A percentile compares a stretch with the other conserved stretches of the same genome.
Evolutionary conservation across 1,140 invertebrate species (phyloP).

Genomic region (Eriosoma lanigerum): DNA sequence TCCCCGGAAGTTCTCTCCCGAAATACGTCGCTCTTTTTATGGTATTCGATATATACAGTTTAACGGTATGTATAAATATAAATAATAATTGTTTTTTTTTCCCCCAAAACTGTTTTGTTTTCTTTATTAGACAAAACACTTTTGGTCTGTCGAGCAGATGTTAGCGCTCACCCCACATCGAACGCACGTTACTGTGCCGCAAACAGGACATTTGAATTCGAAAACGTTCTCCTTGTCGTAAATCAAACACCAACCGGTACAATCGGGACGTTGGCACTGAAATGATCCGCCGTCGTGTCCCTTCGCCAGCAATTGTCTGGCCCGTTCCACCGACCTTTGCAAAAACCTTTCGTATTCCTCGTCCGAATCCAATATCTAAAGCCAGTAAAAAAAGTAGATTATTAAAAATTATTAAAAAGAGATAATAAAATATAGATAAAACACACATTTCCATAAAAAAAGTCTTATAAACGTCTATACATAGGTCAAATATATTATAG

Average conservation of each 20-base stretch:
- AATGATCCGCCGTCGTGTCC: slow-evolving; percentile 80
- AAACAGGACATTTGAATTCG: slow-evolving; percentile 83
- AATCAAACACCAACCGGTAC: slow-evolving; percentile 85
- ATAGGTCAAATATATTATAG: neutral
- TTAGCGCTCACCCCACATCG: slow-evolving; percentile 7
- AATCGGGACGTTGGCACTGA: slow-evolving; percentile 89
- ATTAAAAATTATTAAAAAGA: no score
- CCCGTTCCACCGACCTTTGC: slow-evolving; percentile 77
- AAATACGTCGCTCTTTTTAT: no score
- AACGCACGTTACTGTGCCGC: slow-evolving; percentile 57
- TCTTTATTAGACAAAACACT: no score
- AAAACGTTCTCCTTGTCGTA: slow-evolving; percentile 78
- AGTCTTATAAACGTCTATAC: neutral
- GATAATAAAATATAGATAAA: no score
- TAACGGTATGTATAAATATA: no score
- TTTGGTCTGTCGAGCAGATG: no score
- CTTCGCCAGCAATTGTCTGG: slow-evolving; percentile 62
- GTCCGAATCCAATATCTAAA: slow-evolving; percentile 66
- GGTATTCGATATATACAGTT: no score
- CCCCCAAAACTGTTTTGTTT: no score
- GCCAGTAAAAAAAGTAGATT: no score
- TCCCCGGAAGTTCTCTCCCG: no score
- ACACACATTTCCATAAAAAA: no score
- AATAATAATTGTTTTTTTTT: no score
- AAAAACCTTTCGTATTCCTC: slow-evolving; percentile 78